Evolutionary conservation across 2,797 vertebrate species (phyloP).

Genomic region (Anguilla megastoma): DNA sequence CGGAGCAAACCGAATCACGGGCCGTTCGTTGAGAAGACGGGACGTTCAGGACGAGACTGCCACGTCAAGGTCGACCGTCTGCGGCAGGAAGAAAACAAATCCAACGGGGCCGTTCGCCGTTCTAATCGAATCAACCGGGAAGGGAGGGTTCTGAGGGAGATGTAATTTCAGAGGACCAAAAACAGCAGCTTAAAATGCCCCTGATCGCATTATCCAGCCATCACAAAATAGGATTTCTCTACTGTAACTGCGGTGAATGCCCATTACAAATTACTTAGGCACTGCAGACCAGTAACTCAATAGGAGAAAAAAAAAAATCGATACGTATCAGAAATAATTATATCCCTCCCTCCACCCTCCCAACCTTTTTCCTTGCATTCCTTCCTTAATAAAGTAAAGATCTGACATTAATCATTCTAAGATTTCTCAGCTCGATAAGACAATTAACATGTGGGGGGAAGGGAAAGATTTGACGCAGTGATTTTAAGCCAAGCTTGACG

Average conservation of each 20-base stretch:
- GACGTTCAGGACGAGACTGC: slow-evolving; percentile 37
- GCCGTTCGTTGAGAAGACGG: slow-evolving; percentile 3
- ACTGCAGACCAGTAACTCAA: slow-evolving; percentile 80
- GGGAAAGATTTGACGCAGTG: slow-evolving; percentile 61
- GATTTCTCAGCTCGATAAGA: slow-evolving; percentile 67
- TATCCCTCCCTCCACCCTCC: slow-evolving; percentile 62
- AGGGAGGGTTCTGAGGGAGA: slow-evolving; percentile 62
- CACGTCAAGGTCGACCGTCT: slow-evolving; percentile 54
- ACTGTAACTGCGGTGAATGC: slow-evolving; percentile 80
- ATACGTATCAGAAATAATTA: slow-evolving; percentile 83
- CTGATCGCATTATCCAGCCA: slow-evolving; percentile 83
- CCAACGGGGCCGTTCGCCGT: slow-evolving; percentile 60
- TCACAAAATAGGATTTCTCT: slow-evolving; percentile 86
- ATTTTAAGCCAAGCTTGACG: slow-evolving; percentile 51
- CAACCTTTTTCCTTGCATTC: slow-evolving; percentile 49
- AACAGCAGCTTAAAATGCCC: slow-evolving; percentile 77
- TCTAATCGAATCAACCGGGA: slow-evolving; percentile 74
- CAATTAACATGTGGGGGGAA: slow-evolving; percentile 65
- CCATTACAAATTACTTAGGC: slow-evolving; percentile 86
- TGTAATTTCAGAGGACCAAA: slow-evolving; percentile 78
- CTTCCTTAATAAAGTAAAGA: slow-evolving; percentile 63
- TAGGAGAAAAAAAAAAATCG: slow-evolving; percentile 68
- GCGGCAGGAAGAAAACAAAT: slow-evolving; percentile 53
- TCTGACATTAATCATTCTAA: slow-evolving; percentile 69
- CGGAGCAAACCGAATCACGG: neutral